phyloP scores from a whole-genome alignment of 2,888 invertebrate species.

The Colletes collaris region DNA sequence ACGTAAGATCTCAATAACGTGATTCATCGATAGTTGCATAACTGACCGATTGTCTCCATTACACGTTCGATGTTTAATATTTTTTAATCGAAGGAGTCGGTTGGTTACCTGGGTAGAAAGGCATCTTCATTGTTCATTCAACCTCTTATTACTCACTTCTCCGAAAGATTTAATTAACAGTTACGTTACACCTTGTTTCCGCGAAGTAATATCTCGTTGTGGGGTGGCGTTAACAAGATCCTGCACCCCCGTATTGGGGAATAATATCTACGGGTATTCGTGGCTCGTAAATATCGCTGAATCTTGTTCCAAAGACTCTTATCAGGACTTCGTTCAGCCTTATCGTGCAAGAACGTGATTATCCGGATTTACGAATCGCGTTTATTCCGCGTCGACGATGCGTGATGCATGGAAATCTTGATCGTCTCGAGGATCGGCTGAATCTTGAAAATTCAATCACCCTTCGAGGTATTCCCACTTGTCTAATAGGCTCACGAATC shows the following conservation, averaged over 20 bases:
- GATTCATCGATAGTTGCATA: too few relatives aligned
- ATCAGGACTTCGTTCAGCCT: too few relatives aligned
- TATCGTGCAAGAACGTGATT: conserved; percentile 2
- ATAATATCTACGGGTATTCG: background rate
- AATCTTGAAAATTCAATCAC: conserved; percentile 34
- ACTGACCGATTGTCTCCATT: too few relatives aligned
- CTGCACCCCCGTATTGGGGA: background rate
- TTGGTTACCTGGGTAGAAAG: conserved; percentile 1
- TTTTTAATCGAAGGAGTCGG: background rate
- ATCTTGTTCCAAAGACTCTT: background rate
- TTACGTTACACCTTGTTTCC: conserved; percentile 22
- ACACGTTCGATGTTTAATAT: conserved; percentile 4
- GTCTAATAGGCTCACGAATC: background rate
- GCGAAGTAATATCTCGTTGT: background rate
- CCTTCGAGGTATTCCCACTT: background rate
- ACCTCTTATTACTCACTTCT: conserved; percentile 1
- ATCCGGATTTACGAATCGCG: conserved; percentile 22
- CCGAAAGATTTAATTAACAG: conserved; percentile 19
- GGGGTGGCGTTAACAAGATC: conserved; percentile 17
- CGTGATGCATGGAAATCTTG: conserved; percentile 12
- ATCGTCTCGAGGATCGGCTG: background rate
- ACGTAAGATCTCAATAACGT: too few relatives aligned
- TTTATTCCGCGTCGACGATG: background rate
- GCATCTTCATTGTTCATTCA: conserved; percentile 7
- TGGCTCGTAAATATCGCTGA: background rate